phyloP scores from a whole-genome alignment of 1,140 invertebrate genomes.

The Goniozus legneri region DNA sequence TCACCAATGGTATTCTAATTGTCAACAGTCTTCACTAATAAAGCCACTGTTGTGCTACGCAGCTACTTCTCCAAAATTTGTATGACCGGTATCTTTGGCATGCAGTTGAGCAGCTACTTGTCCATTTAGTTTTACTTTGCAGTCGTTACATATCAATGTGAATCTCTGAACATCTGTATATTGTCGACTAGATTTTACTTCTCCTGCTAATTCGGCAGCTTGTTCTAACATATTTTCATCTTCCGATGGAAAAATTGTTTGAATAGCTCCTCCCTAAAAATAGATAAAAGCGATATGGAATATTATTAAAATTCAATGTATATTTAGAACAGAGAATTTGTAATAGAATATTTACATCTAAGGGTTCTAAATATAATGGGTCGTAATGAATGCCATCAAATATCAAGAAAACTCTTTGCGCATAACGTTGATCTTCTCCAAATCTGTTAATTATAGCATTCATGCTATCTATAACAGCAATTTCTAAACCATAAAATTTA shows the following conservation, averaged over 20 bases:
- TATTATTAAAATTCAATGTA: neutral
- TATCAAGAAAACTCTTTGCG: constrained; percentile 80
- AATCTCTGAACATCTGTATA: constrained; percentile 89
- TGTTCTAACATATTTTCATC: constrained; percentile 71
- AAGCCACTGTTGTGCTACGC: constrained; percentile 10
- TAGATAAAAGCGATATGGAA: constrained; percentile 16
- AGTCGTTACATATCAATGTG: constrained; percentile 76
- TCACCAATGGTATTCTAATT: no score
- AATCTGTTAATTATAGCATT: constrained; percentile 88
- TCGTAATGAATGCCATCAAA: constrained; percentile 98
- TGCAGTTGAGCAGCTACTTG: constrained; percentile 78
- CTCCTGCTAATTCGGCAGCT: constrained; percentile 79
- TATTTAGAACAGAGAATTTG: neutral
- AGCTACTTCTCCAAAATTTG: constrained; percentile 79
- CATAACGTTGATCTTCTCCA: constrained; percentile 87
- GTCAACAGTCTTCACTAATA: neutral
- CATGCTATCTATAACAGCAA: constrained; percentile 89
- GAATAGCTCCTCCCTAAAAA: constrained; percentile 63
- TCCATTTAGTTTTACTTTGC: constrained; percentile 71
- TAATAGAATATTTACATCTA: constrained; percentile 52
- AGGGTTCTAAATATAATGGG: constrained; percentile 80
- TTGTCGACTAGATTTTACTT: constrained; percentile 82
- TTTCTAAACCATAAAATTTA: constrained; percentile 85
- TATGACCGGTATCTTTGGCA: constrained; percentile 80
- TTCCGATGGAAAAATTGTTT: constrained; percentile 76